Evolutionary conservation across 2,888 invertebrate genomes (phyloP).

Genomic region (Galeruca laticollis): DNA sequence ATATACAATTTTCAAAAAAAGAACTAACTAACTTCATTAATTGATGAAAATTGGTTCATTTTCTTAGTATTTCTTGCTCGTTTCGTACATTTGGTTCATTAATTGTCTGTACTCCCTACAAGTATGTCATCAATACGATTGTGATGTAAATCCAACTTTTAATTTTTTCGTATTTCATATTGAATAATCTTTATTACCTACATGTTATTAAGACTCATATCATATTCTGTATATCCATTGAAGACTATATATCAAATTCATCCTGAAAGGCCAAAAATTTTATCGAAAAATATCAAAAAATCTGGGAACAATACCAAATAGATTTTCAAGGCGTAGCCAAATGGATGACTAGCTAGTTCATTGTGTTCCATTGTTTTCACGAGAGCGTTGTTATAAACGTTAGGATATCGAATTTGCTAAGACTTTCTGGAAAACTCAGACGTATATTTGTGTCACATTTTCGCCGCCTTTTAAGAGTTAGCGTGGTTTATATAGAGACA

Average conservation of each 20-base stretch:
- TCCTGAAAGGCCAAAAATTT: neutral
- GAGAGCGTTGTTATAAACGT: neutral
- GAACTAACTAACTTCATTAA: no score
- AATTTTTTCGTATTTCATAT: no score
- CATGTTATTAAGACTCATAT: neutral
- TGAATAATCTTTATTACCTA: no score
- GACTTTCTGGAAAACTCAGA: neutral
- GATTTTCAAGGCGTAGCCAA: conserved; percentile 3
- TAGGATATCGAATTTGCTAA: conserved; percentile 9
- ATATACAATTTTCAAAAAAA: no score
- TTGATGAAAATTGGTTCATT: no score
- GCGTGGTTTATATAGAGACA: neutral
- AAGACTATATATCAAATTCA: neutral
- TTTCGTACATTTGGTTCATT: no score
- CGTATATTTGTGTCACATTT: neutral
- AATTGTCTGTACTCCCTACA: no score
- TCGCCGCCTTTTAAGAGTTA: neutral
- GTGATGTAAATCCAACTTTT: no score
- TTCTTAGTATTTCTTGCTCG: no score
- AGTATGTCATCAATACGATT: no score
- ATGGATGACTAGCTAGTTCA: conserved; percentile 21
- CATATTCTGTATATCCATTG: neutral
- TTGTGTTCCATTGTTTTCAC: conserved; percentile 15
- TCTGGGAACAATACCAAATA: conserved; percentile 4
- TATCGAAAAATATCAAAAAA: conserved; percentile 2